Conservation (phyloP, 1,140 invertebrate species). For the Drosophila erecta region DNA sequence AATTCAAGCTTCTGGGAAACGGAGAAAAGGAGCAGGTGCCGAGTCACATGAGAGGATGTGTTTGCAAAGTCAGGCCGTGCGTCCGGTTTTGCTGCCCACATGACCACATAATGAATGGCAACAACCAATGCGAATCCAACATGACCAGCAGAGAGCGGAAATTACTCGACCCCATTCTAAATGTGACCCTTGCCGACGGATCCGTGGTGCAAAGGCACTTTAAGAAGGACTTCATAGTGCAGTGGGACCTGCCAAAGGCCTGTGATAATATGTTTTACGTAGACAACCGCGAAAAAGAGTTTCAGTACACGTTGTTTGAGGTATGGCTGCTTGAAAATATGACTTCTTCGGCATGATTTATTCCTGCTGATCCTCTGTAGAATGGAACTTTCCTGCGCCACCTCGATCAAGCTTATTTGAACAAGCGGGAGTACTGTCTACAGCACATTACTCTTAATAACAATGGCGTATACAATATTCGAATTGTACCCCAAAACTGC, state of each 20-base stretch:
- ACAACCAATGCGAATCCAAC: background rate
- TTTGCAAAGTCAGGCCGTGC: conserved; percentile 49
- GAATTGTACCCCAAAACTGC: conserved; percentile 43
- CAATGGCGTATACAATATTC: background rate
- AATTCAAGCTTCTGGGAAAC: conserved; percentile 30
- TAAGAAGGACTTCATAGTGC: conserved; percentile 44
- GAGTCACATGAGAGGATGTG: conserved; percentile 61
- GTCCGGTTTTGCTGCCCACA: conserved; percentile 64
- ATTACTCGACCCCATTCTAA: conserved; percentile 30
- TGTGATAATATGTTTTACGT: conserved; percentile 37
- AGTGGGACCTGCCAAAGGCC: conserved; percentile 47
- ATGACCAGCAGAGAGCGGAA: background rate
- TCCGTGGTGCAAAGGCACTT: conserved; percentile 29
- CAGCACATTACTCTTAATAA: conserved; percentile 17
- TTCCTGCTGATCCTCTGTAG: conserved; percentile 12
- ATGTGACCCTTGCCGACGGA: conserved; percentile 46
- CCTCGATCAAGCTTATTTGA: background rate
- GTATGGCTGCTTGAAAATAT: conserved; percentile 17
- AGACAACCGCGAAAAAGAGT: conserved; percentile 14
- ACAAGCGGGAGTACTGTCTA: conserved; percentile 62
- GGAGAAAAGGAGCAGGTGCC: conserved; percentile 8
- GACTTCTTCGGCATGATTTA: no score
- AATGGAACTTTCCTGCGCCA: conserved; percentile 43
- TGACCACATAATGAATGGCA: background rate
- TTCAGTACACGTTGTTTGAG: conserved; percentile 57